Percentiles rank a stretch among this genome's conserved stretches.
phyloP scores from a whole-genome alignment of 2,113 vertebrate species.

The Pelusios castaneus region DNA sequence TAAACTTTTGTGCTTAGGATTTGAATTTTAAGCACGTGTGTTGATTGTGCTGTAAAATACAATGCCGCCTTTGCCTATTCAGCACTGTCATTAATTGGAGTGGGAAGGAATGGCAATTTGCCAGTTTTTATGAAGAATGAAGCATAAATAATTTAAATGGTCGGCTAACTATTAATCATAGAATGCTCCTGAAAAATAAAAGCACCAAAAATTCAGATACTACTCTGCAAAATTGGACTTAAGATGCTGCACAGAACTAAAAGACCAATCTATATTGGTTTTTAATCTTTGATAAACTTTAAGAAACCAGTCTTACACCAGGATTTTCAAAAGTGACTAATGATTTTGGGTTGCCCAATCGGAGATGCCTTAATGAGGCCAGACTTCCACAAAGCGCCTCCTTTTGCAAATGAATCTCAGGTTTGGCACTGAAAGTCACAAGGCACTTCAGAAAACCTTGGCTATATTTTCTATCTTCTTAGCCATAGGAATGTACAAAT shows the following conservation, averaged over 20 bases:
- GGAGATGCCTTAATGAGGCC: background rate
- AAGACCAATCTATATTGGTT: background rate
- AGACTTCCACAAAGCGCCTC: background rate
- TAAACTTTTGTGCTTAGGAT: background rate
- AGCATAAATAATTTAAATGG: background rate
- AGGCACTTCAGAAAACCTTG: background rate
- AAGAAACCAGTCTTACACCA: background rate
- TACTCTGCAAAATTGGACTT: background rate
- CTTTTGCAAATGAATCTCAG: background rate
- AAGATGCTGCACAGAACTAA: background rate
- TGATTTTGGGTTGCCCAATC: background rate
- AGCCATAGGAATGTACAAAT: background rate
- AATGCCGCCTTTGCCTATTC: background rate
- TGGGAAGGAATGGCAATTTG: background rate
- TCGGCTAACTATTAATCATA: background rate
- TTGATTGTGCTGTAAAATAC: background rate
- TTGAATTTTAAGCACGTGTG: background rate
- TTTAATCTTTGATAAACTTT: background rate
- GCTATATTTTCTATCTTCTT: background rate
- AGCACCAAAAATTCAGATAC: background rate
- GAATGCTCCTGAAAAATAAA: background rate
- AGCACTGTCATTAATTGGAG: background rate
- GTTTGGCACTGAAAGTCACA: background rate
- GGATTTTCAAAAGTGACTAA: background rate
- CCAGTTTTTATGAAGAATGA: background rate